A percentile compares a stretch with the other conserved stretches of the same genome.
phyloP scores from a whole-genome alignment of 2,888 invertebrate species.

The Meiosimyza decipiens region DNA sequence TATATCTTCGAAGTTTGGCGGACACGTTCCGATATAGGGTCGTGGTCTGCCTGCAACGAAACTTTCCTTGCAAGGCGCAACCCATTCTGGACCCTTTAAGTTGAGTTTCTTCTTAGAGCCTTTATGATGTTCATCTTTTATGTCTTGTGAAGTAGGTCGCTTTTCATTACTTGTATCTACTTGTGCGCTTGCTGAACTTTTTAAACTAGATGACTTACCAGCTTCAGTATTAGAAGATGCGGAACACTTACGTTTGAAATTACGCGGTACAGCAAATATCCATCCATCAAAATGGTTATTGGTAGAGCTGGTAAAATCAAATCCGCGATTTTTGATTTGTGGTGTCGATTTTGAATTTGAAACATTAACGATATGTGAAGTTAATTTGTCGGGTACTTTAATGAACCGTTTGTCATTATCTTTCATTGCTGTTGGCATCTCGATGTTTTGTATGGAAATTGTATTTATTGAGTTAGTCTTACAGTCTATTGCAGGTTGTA shows the following conservation, averaged over 20 bases:
- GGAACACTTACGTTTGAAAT: constrained; percentile 43
- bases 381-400: constrained; percentile 21
- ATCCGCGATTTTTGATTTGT: constrained; percentile 42
- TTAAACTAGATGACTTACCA: not conserved
- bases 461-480: constrained; percentile 26
- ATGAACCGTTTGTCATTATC: constrained; percentile 28
- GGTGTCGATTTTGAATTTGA: constrained; percentile 30
- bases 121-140: constrained; percentile 50
- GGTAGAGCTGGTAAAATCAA: constrained; percentile 53
- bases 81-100: constrained; percentile 51
- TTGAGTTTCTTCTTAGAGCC: constrained; percentile 45
- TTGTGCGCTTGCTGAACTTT: not conserved
- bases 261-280: constrained; percentile 48
- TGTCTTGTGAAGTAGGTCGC: constrained; percentile 48
- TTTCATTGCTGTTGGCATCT: constrained; percentile 50
- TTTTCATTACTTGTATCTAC: not conserved
- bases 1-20: constrained; percentile 49
- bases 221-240: constrained; percentile 34
- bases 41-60: constrained; percentile 53
- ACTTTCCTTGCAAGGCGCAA: constrained; percentile 55
- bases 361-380: not conserved
- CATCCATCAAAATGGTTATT: constrained; percentile 51
- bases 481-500: no score
- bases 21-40: constrained; percentile 55
- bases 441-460: constrained; percentile 50